phyloP scores from a whole-genome alignment of 1,140 invertebrate genomes.

The Lycorma delicatula region DNA sequence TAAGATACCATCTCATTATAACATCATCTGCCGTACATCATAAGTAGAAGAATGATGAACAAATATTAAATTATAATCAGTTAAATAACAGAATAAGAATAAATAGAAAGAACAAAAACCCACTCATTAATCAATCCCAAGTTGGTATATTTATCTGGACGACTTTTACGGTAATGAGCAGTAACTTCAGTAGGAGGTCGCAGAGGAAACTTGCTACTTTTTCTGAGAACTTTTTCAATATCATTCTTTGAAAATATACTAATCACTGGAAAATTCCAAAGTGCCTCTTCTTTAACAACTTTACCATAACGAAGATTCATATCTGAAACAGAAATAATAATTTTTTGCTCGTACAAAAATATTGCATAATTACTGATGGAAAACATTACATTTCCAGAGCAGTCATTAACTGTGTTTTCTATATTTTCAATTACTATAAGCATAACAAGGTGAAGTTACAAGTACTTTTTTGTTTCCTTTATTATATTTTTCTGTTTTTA shows the following conservation, averaged over 20 bases:
- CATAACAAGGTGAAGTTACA: constrained; percentile 4
- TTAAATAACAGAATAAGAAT: no score
- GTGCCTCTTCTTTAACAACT: constrained; percentile 65
- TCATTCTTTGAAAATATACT: constrained; percentile 65
- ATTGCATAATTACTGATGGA: not conserved
- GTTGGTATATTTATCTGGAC: constrained; percentile 68
- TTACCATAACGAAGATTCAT: constrained; percentile 62
- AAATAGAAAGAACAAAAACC: constrained; percentile 37
- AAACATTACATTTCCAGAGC: constrained; percentile 6
- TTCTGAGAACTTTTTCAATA: constrained; percentile 66
- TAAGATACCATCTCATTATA: no score
- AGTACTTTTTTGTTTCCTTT: constrained; percentile 8
- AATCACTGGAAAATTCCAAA: constrained; percentile 64
- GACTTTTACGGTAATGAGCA: constrained; percentile 59
- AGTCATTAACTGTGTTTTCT: not conserved
- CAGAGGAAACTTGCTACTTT: constrained; percentile 59
- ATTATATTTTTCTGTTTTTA: constrained; percentile 1
- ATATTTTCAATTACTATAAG: not conserved
- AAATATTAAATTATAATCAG: no score
- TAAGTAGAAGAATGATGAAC: no score
- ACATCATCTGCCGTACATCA: no score
- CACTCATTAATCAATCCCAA: constrained; percentile 74
- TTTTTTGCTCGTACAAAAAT: constrained; percentile 23
- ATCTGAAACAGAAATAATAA: constrained; percentile 41
- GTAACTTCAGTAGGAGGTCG: constrained; percentile 76